These are phyloP conservation scores for Cyphomyrus plagiostoma DNA, from an alignment of 2,113 vertebrate species.

Conservation along the genomic window DNA sequence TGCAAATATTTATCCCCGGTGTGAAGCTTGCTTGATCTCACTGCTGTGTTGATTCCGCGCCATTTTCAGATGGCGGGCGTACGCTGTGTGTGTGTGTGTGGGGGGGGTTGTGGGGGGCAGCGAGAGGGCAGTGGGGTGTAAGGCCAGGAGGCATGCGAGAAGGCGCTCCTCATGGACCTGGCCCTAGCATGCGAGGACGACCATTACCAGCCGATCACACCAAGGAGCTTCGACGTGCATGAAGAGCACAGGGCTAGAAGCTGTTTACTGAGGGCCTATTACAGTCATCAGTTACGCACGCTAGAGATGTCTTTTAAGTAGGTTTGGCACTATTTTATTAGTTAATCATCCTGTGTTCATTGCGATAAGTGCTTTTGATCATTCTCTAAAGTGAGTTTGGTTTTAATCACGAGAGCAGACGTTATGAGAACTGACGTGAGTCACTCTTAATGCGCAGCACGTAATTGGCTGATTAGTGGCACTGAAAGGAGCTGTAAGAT, in stretches of 20 bases:
- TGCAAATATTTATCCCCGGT: constrained; percentile 69
- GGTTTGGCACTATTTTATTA: neutral
- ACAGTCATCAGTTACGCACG: neutral
- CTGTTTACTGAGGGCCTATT: neutral
- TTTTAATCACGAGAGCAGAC: neutral
- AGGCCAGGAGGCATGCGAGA: neutral
- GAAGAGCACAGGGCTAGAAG: neutral
- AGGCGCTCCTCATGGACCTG: neutral
- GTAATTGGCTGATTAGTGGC: neutral
- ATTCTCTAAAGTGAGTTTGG: neutral
- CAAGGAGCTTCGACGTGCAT: neutral
- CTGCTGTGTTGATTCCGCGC: constrained; percentile 67
- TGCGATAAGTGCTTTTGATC: neutral
- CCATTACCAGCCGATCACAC: neutral
- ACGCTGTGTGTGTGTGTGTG: neutral
- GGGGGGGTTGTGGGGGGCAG: neutral
- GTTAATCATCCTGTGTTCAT: neutral
- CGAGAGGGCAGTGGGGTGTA: constrained; percentile 21
- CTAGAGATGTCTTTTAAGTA: neutral
- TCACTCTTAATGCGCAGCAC: neutral
- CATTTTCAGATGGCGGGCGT: constrained; percentile 41
- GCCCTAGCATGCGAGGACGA: neutral
- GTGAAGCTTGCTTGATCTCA: constrained; percentile 69
- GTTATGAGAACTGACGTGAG: neutral
- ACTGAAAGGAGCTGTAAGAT: neutral